Evolutionary conservation across 2,888 invertebrate species (phyloP).

Genomic region (Branchellion lobata): DNA sequence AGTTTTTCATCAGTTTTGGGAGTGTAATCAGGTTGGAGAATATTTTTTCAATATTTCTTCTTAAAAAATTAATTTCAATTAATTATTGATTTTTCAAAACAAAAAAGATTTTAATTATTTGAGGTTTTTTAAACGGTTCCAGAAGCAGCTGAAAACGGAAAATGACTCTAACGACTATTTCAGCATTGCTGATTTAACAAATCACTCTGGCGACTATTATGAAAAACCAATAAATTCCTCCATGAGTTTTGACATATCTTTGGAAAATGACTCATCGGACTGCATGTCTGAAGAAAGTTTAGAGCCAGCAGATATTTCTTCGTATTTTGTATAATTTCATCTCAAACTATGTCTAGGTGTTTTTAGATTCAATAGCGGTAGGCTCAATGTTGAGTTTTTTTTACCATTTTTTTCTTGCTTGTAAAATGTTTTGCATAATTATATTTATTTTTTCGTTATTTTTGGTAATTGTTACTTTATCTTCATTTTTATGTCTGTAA

Average conservation of each 20-base stretch:
- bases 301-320: neutral
- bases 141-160: neutral
- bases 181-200: neutral
- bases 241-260: neutral
- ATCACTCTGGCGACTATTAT: neutral
- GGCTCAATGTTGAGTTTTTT: neutral
- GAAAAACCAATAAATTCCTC: neutral
- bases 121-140: too few species aligned
- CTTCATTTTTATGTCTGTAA: too few species aligned
- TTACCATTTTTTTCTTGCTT: too few species aligned
- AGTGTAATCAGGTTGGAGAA: too few species aligned
- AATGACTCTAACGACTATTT: neutral
- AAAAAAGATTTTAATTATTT: too few species aligned
- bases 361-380: neutral
- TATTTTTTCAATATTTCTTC: too few species aligned
- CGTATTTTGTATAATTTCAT: constrained; percentile 4
- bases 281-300: constrained; percentile 1
- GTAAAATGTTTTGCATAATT: too few species aligned
- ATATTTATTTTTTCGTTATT: too few species aligned
- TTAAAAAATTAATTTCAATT: too few species aligned
- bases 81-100: too few species aligned
- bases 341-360: neutral
- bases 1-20: too few species aligned
- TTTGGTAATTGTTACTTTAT: too few species aligned
- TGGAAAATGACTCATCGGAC: constrained; percentile 7